Base-by-base conservation (phyloP, 2,113 vertebrate genomes). In the Panthera uncia region DNA sequence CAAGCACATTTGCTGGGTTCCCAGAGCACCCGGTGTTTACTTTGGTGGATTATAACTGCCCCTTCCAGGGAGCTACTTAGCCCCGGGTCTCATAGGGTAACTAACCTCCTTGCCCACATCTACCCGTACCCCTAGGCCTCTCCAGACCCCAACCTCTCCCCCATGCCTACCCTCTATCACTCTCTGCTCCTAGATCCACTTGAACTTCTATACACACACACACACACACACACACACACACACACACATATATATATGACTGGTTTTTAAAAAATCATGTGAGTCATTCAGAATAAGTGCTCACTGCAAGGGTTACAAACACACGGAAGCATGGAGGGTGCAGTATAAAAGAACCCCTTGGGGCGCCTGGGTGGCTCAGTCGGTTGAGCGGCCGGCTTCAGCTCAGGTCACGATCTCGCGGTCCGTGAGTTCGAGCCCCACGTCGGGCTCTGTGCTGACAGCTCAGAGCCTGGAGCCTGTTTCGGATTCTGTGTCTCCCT, bases 71-170 rank as follows among this genome's bases (percentile, higher is more conserved):
- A 82, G 63, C 31, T 14, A 9, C 52, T 76, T 15, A 15, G 86
- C 45, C 1, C n/a, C 15, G 52, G 38, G 41, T 50, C 6, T 12
- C 29, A 66, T 25, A 13, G 78, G n/a, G 23, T 55, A n/a, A 52
- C 15, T 4, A n/a, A 52, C 15, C 3, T 27, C 29, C 66, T 23
- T 3, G 33, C 25, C 11, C 31, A 45, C 14, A 29, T 13, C 25
- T 4, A 21, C 61, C 2, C 0, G 4, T 48, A 31, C 57, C 27
- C n/a, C 1, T 15, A 25, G 18, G 4, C 25, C 5, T 79, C 71
- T 50, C 68, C 19, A 80, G 63, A 76, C 18, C 21, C 31, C 15
- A 65, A 2, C 6, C 16, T 27, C 7, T 45, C 48, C 73, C 27
- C 57, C 31, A 27, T 1, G 8, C 33, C 55, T 27, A 63, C 25